Percentiles rank a stretch among this genome's conserved stretches.
phyloP scores from a whole-genome alignment of 2,113 vertebrate genomes.

The Mixornis gularis region DNA sequence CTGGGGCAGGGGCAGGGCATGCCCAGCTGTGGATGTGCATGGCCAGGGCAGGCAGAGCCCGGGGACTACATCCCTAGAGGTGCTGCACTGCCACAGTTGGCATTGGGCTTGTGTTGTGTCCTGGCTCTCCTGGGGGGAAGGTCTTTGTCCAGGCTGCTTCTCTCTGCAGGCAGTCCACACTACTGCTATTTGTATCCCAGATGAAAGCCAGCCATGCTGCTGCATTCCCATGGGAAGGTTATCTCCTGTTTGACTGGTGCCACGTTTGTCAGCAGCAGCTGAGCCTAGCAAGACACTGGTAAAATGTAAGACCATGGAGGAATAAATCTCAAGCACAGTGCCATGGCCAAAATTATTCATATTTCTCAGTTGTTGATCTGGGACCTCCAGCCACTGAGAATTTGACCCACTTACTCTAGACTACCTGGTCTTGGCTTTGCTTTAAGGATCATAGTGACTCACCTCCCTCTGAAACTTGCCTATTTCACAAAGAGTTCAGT shows the following conservation, averaged over 20 bases:
- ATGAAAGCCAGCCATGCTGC: neutral
- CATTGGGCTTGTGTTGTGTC: neutral
- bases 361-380: neutral
- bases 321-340: neutral
- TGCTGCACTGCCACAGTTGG: neutral
- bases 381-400: neutral
- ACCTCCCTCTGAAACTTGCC: neutral
- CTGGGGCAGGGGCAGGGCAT: neutral
- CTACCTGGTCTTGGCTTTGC: neutral
- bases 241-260: neutral
- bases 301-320: neutral
- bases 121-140: neutral
- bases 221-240: neutral
- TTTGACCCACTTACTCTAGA: neutral
- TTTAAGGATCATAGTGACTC: neutral
- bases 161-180: neutral
- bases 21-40: neutral
- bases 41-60: neutral
- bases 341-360: neutral
- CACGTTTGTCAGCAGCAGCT: neutral
- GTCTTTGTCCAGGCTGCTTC: neutral
- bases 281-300: neutral
- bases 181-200: neutral
- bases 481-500: neutral
- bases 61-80: neutral